A percentile compares a stretch with the other conserved stretches of the same genome.
phyloP scores from a whole-genome alignment of 1,140 invertebrate species.

The Calliphora vicina region DNA sequence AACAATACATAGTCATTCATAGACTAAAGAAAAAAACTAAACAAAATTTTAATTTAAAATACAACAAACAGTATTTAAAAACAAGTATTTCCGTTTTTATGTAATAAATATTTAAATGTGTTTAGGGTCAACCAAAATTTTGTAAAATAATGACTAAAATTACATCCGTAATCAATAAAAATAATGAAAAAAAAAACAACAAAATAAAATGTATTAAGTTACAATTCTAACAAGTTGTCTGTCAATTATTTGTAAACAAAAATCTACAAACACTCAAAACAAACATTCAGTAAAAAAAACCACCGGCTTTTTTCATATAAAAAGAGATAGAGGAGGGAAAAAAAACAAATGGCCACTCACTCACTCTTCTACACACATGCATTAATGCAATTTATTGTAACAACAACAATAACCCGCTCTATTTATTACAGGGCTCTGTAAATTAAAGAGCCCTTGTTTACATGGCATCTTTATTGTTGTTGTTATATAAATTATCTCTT shows the following conservation, averaged over 20 bases:
- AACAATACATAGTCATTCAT: background rate
- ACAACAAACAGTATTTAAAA: background rate
- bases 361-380: background rate
- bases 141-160: background rate
- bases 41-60: background rate
- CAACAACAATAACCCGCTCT: no score
- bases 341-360: background rate
- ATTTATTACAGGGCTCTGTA: no score
- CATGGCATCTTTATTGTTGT: no score
- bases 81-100: background rate
- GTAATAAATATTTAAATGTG: background rate
- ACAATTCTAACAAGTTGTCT: background rate
- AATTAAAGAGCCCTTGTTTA: no score
- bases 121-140: background rate
- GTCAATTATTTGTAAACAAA: background rate
- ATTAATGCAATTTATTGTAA: no score
- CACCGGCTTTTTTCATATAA: background rate
- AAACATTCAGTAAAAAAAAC: background rate
- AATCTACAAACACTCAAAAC: background rate
- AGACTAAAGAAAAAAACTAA: no score
- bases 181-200: no score
- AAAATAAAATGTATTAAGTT: background rate
- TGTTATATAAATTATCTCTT: no score
- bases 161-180: background rate
- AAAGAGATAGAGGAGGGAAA: background rate